Evolutionary conservation across 1,140 invertebrate species (phyloP).

Genomic region (Cylas formicarius): DNA sequence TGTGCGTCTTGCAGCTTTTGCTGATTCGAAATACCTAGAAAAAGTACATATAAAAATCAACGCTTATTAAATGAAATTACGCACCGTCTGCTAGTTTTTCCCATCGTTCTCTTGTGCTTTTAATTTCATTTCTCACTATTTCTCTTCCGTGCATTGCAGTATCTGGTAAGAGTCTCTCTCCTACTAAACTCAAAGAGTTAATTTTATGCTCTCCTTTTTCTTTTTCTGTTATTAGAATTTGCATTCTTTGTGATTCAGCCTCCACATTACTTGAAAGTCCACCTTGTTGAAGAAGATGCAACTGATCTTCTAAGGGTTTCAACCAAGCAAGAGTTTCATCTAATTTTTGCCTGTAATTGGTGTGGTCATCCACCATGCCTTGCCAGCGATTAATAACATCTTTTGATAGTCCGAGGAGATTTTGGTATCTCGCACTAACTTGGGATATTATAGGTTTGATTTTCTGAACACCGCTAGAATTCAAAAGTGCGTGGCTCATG

Average conservation of each 20-base stretch:
- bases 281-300: constrained; percentile 51
- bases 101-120: constrained; percentile 73
- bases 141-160: constrained; percentile 86
- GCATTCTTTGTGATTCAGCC: constrained; percentile 58
- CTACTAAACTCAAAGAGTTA: constrained; percentile 60
- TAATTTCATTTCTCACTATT: constrained; percentile 73
- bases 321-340: constrained; percentile 73
- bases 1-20: constrained; percentile 80
- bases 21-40: constrained; percentile 57
- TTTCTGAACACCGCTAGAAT: constrained; percentile 75
- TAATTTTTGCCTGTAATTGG: constrained; percentile 69
- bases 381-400: constrained; percentile 84
- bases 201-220: constrained; percentile 78
- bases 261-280: constrained; percentile 45
- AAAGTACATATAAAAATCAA: constrained; percentile 3
- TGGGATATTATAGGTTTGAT: constrained; percentile 84
- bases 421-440: constrained; percentile 78
- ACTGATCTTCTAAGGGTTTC: constrained; percentile 64
- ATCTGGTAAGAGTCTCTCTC: constrained; percentile 83
- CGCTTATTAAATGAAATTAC: background rate
- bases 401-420: constrained; percentile 73
- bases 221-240: constrained; percentile 71
- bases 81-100: constrained; percentile 69
- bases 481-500: constrained; percentile 77
- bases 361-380: constrained; percentile 77